Evolutionary conservation across 2,113 vertebrate species (phyloP).

Genomic region (Lasiurus borealis): DNA sequence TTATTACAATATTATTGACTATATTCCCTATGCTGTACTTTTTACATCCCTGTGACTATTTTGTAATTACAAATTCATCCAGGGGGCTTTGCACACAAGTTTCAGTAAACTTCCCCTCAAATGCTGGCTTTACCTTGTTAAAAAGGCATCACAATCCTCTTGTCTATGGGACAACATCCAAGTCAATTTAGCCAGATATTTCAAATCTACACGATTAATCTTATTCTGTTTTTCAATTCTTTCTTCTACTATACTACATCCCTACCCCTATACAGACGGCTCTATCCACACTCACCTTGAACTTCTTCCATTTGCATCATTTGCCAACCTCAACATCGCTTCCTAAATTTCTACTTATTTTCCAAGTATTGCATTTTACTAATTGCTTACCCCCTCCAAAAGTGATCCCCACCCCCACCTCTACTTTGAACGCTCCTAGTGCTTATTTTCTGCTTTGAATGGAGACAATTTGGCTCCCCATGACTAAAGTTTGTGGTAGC

Average conservation of each 20-base stretch:
- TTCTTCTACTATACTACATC: too few species aligned
- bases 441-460: constrained; percentile 29
- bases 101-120: constrained; percentile 13
- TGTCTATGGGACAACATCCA: not conserved
- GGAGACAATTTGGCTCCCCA: not conserved
- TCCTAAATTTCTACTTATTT: not conserved
- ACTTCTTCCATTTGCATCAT: not conserved
- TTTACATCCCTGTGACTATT: not conserved
- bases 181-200: not conserved
- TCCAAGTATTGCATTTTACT: not conserved
- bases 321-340: not conserved
- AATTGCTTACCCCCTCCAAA: not conserved
- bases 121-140: constrained; percentile 22
- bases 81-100: not conserved
- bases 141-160: not conserved
- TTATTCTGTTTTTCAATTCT: not conserved
- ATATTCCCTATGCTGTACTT: not conserved
- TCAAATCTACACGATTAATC: not conserved
- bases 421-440: not conserved
- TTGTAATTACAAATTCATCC: not conserved
- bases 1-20: not conserved
- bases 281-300: not conserved
- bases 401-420: not conserved
- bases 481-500: not conserved
- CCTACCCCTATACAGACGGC: not conserved